Conservation (phyloP, 1,140 invertebrate species). For the Papilio xuthus region DNA sequence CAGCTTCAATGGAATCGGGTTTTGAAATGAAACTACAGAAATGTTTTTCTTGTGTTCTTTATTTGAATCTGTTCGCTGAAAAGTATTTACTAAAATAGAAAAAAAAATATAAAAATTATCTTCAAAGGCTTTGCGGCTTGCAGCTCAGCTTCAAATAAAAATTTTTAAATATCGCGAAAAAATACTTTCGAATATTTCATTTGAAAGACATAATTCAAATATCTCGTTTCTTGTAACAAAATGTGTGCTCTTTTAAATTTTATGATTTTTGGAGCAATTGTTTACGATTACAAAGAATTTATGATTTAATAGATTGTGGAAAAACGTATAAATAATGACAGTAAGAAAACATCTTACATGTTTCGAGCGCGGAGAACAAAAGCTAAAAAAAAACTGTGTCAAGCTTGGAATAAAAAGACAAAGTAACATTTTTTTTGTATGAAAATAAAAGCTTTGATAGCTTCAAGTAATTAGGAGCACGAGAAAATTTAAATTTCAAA, state of each 20-base stretch:
- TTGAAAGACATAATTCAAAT: background rate
- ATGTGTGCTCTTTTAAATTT: background rate
- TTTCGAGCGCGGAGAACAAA: slow-evolving; percentile 20
- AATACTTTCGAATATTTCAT: slow-evolving; percentile 6
- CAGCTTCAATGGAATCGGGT: background rate
- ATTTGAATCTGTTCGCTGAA: background rate
- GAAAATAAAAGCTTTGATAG: slow-evolving; percentile 12
- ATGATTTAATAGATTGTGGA: background rate
- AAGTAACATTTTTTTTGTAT: slow-evolving; percentile 2
- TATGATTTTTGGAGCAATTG: background rate
- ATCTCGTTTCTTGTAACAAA: background rate
- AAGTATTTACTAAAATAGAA: background rate
- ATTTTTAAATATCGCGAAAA: background rate
- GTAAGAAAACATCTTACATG: background rate
- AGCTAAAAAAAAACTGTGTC: slow-evolving; percentile 30
- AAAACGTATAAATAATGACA: slow-evolving; percentile 15
- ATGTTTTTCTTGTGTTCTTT: background rate
- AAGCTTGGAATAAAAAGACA: slow-evolving; percentile 5
- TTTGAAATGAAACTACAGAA: slow-evolving; percentile 3
- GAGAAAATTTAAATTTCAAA: background rate
- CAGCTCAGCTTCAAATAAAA: background rate
- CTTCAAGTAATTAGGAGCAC: background rate
- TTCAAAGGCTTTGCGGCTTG: background rate
- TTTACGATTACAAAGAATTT: slow-evolving; percentile 11
- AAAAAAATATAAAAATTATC: background rate